A percentile compares a stretch with the other conserved stretches of the same genome.
phyloP scores from a whole-genome alignment of 2,888 invertebrate species.

The Myopa tessellatipennis region DNA sequence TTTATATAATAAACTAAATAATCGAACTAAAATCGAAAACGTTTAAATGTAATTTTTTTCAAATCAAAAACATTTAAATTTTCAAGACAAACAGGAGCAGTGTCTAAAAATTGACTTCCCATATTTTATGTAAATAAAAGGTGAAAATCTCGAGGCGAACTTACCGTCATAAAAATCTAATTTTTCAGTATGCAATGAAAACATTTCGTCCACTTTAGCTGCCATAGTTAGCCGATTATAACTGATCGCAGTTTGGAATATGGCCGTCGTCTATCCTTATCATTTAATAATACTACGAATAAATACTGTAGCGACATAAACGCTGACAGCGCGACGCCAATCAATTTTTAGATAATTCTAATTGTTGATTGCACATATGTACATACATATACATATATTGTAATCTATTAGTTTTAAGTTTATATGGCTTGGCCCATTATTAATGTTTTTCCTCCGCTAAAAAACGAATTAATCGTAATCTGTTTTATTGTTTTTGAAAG shows the following conservation, averaged over 20 bases:
- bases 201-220: conserved; percentile 65
- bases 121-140: background rate
- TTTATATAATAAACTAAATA: too few relatives aligned
- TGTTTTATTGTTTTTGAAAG: too few relatives aligned
- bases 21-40: too few relatives aligned
- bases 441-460: background rate
- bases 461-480: too few relatives aligned
- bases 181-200: conserved; percentile 65
- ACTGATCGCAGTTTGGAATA: background rate
- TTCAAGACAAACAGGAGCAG: too few relatives aligned
- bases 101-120: background rate
- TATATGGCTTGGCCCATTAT: background rate
- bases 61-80: too few relatives aligned
- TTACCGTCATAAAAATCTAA: conserved; percentile 65
- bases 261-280: conserved; percentile 18
- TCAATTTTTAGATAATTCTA: conserved; percentile 19
- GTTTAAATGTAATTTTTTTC: background rate
- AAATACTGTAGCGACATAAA: background rate
- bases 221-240: conserved; percentile 4
- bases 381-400: background rate
- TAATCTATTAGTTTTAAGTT: background rate
- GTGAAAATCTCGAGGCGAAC: conserved; percentile 40
- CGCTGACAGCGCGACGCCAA: background rate
- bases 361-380: background rate
- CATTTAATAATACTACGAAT: conserved; percentile 19